Percentiles rank a stretch among this genome's conserved stretches.
Conservation (phyloP, 1,140 invertebrate genomes). For the Acromyrmex echinatior region DNA sequence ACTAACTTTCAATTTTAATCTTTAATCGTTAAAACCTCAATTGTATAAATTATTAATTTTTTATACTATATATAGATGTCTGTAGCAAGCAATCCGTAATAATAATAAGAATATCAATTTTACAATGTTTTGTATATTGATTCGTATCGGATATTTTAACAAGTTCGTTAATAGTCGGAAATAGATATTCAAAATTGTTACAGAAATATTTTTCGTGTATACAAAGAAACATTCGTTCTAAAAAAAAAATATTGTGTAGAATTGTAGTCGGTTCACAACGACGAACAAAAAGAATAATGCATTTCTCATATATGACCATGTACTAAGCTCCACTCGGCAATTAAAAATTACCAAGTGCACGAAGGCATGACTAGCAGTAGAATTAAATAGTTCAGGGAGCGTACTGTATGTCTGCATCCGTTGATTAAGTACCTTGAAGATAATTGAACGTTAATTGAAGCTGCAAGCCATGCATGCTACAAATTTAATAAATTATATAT, state of each 20-base stretch:
- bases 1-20: background rate
- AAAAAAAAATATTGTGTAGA: constrained; percentile 8
- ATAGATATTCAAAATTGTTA: background rate
- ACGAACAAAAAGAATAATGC: constrained; percentile 11
- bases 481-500: constrained; percentile 45
- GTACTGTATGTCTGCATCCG: constrained; percentile 25
- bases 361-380: background rate
- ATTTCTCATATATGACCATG: background rate
- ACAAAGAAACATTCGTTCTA: background rate
- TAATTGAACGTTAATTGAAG: constrained; percentile 56
- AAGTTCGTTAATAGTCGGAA: background rate
- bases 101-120: background rate
- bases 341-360: constrained; percentile 32
- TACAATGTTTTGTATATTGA: background rate
- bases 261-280: constrained; percentile 19
- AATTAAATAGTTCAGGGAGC: constrained; percentile 46
- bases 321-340: constrained; percentile 29
- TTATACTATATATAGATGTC: background rate
- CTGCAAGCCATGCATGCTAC: constrained; percentile 14
- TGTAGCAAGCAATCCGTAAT: background rate
- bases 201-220: constrained; percentile 1
- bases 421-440: constrained; percentile 57
- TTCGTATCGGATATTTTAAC: background rate
- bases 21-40: background rate
- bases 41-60: background rate